Conservation (phyloP, 2,113 vertebrate genomes). For the Thomomys bottae region DNA sequence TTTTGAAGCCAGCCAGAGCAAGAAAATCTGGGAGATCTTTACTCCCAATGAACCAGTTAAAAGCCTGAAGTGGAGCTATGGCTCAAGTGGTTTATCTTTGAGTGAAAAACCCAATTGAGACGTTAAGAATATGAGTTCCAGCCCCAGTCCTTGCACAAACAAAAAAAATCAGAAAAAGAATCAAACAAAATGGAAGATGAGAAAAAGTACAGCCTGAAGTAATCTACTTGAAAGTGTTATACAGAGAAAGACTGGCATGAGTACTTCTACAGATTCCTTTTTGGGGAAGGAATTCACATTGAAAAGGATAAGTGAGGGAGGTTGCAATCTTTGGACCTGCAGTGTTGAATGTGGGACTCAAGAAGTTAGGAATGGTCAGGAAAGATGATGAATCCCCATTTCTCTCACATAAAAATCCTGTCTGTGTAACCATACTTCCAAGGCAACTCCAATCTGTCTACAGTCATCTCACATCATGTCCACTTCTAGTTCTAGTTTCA, state of each 20-base stretch:
- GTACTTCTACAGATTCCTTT: not conserved
- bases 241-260: not conserved
- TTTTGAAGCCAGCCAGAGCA: too few species aligned
- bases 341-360: not conserved
- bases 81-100: too few species aligned
- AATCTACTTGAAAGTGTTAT: not conserved
- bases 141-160: too few species aligned
- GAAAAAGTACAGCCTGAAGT: not conserved
- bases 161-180: not conserved
- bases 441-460: not conserved
- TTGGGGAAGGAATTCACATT: not conserved
- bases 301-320: not conserved
- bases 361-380: not conserved
- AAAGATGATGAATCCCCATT: not conserved
- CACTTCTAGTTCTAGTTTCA: not conserved
- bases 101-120: too few species aligned
- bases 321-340: not conserved
- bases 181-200: not conserved
- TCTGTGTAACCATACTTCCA: not conserved
- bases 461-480: fast-evolving
- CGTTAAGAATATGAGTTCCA: too few species aligned
- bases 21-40: too few species aligned
- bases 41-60: too few species aligned
- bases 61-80: too few species aligned
- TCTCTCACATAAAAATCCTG: not conserved